These are phyloP conservation scores for Polydrusus cervinus DNA, from an alignment of 2,888 invertebrate species.

Conservation along the genomic window DNA sequence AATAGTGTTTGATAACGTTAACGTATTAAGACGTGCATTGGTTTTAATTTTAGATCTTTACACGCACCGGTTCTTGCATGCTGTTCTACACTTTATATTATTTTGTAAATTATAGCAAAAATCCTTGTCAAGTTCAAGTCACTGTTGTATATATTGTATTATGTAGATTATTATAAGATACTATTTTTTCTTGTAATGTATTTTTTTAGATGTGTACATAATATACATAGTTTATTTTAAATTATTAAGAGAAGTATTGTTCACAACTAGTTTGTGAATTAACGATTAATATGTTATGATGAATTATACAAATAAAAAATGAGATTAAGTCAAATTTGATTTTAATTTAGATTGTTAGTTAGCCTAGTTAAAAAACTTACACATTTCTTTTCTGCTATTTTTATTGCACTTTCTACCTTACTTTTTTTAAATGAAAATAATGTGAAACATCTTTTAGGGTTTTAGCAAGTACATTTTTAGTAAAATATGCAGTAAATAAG, in stretches of 20 bases:
- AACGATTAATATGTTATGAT: constrained; percentile 37
- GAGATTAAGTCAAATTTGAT: constrained; percentile 4
- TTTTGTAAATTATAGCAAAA: constrained; percentile 50
- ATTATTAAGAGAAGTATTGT: constrained; percentile 48
- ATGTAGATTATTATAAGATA: constrained; percentile 70
- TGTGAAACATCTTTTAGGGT: too few relatives aligned
- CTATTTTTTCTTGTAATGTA: constrained; percentile 72
- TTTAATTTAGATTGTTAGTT: neutral
- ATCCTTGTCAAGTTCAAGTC: constrained; percentile 53
- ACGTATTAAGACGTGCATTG: too few relatives aligned
- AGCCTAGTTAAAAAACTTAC: too few relatives aligned
- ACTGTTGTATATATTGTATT: constrained; percentile 70
- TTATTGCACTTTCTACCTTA: too few relatives aligned
- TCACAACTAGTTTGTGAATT: constrained; percentile 45
- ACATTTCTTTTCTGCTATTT: too few relatives aligned
- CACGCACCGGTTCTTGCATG: constrained; percentile 45
- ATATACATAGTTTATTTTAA: constrained; percentile 61
- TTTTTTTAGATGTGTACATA: constrained; percentile 72
- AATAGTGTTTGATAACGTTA: too few relatives aligned
- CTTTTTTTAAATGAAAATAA: too few relatives aligned
- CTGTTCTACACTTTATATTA: constrained; percentile 38
- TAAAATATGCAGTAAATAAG: too few relatives aligned
- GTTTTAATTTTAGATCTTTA: neutral
- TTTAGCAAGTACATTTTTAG: too few relatives aligned
- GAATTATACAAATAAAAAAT: constrained; percentile 20